Evolutionary conservation across 2,797 vertebrate genomes (phyloP).

Genomic region (Pipistrellus pipistrellus): DNA sequence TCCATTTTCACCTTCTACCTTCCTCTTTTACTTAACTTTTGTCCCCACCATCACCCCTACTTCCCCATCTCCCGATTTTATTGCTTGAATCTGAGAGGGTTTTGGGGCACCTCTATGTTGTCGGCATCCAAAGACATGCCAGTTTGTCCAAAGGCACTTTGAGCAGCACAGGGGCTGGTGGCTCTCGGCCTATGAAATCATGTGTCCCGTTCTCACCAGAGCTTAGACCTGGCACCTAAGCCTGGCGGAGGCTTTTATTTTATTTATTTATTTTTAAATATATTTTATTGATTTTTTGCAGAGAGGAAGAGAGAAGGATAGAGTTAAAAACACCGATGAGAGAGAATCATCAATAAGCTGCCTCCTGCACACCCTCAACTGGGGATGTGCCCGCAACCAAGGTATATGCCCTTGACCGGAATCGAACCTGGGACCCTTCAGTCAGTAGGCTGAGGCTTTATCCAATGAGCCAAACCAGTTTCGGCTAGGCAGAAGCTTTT

Average conservation of each 20-base stretch:
- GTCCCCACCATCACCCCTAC: not conserved
- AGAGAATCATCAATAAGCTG: no score
- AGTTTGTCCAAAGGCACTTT: not conserved
- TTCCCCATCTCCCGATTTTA: not conserved
- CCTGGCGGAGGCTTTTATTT: not conserved
- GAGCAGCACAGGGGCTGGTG: not conserved
- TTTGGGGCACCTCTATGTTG: not conserved
- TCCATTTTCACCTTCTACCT: not conserved
- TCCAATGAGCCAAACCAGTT: no score
- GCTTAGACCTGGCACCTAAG: constrained; percentile 29
- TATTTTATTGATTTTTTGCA: no score
- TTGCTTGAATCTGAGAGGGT: not conserved
- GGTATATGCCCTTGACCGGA: no score
- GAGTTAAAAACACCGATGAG: no score
- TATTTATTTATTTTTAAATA: no score
- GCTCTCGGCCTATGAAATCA: not conserved
- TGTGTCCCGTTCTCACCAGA: constrained; percentile 20
- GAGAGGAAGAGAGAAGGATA: no score
- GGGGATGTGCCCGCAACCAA: no score
- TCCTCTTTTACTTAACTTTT: not conserved
- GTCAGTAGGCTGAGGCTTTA: no score
- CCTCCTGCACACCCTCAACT: no score
- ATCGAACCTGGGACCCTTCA: no score
- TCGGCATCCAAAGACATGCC: not conserved
- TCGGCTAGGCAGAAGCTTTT: not conserved